Conservation (phyloP, 2,797 vertebrate genomes). For the Sciurus vulgaris region DNA sequence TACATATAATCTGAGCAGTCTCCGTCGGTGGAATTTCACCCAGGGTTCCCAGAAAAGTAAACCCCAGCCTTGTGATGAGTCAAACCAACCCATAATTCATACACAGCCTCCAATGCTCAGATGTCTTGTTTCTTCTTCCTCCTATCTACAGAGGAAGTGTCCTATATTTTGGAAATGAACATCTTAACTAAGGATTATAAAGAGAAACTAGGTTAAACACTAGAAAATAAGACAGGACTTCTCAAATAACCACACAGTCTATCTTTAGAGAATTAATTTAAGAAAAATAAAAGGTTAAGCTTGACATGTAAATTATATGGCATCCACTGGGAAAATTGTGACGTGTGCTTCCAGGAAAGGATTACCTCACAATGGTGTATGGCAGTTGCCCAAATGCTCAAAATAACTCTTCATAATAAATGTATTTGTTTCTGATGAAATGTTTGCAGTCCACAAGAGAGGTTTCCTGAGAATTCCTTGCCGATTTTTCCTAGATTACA, state of each 20-base stretch:
- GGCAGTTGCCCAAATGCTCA: background rate
- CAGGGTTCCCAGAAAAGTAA: no score
- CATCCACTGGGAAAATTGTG: background rate
- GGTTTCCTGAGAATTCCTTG: background rate
- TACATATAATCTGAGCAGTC: no score
- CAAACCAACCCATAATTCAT: no score
- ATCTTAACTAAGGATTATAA: background rate
- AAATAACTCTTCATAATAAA: background rate
- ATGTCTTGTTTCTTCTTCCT: background rate
- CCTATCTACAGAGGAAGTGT: background rate
- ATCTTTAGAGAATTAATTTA: background rate
- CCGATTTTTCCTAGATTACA: background rate
- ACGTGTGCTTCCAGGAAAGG: background rate
- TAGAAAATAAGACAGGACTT: background rate
- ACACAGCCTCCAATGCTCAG: background rate
- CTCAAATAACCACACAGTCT: background rate
- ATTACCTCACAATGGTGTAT: background rate
- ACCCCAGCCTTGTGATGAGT: no score
- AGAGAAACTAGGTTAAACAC: background rate
- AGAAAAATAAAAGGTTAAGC: background rate
- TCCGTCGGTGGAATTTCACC: no score
- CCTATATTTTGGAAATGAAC: background rate
- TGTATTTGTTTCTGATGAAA: background rate
- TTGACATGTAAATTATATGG: background rate
- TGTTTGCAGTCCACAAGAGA: background rate